Evolutionary conservation across 2,113 vertebrate species (phyloP).

Genomic region (Macquaria australasica): DNA sequence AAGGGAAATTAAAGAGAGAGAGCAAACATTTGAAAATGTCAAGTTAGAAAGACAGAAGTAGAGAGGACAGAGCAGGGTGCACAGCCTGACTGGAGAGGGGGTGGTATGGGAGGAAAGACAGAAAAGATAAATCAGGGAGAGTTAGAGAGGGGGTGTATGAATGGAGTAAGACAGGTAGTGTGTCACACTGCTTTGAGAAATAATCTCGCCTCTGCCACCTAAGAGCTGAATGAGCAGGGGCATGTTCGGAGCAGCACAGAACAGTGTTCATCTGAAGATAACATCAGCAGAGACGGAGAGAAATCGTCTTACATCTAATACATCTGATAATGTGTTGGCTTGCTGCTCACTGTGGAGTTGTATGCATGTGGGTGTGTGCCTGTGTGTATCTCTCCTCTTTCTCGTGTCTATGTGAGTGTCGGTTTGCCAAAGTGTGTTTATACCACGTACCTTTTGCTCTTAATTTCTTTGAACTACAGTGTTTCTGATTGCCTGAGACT

Average conservation of each 20-base stretch:
- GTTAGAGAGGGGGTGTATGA: conserved; percentile 5
- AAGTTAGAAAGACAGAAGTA: conserved; percentile 3
- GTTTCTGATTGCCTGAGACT: not conserved
- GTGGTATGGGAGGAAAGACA: not conserved
- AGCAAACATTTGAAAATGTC: conserved; percentile 37
- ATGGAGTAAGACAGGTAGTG: conserved; percentile 25
- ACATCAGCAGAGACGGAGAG: conserved; percentile 55
- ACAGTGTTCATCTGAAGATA: conserved; percentile 55
- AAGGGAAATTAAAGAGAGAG: conserved; percentile 25
- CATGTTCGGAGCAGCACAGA: conserved; percentile 38
- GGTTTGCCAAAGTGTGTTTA: not conserved
- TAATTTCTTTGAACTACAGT: conserved; percentile 5
- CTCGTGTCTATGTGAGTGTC: not conserved
- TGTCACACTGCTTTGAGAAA: conserved; percentile 51
- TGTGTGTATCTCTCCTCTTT: not conserved
- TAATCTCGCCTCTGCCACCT: conserved; percentile 42
- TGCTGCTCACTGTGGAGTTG: not conserved
- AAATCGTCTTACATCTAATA: conserved; percentile 49
- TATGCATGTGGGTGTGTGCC: conserved; percentile 3
- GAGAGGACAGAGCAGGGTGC: conserved; percentile 1
- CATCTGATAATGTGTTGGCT: conserved; percentile 53
- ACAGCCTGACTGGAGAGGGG: not conserved
- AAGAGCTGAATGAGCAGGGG: conserved; percentile 45
- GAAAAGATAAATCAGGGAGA: conserved; percentile 35
- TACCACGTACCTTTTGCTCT: not conserved